Conservation (phyloP, 2,113 vertebrate genomes). For the Puffinus mauretanicus region DNA sequence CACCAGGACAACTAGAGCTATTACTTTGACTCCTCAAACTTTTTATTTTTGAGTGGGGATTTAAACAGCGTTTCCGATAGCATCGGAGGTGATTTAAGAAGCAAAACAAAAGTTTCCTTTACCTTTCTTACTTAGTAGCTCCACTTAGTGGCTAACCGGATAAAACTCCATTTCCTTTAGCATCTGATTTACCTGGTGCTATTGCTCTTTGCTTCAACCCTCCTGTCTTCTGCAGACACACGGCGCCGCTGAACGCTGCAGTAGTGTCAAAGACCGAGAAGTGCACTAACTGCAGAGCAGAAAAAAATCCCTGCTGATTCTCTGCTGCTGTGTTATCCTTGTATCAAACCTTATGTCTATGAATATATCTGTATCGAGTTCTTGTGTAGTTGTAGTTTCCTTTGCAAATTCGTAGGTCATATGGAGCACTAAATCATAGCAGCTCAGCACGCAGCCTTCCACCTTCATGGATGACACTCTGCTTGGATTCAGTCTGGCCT, state of each 20-base stretch:
- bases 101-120: neutral
- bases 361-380: neutral
- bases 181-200: neutral
- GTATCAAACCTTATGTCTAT: neutral
- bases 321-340: neutral
- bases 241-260: rapidly evolving
- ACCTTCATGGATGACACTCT: neutral
- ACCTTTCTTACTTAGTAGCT: constrained; percentile 34
- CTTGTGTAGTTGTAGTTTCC: neutral
- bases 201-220: neutral
- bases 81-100: neutral
- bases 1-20: neutral
- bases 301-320: neutral
- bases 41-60: neutral
- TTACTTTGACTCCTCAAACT: neutral
- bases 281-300: neutral
- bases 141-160: neutral
- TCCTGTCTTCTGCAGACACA: neutral
- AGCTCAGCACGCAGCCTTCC: neutral
- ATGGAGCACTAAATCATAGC: neutral
- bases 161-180: neutral
- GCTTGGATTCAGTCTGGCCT: neutral
- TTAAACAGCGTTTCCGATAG: neutral
- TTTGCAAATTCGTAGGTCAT: neutral
- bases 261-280: neutral